These are phyloP conservation scores for Sula dactylatra DNA, from an alignment of 2,113 vertebrate genomes.

Conservation along the genomic window DNA sequence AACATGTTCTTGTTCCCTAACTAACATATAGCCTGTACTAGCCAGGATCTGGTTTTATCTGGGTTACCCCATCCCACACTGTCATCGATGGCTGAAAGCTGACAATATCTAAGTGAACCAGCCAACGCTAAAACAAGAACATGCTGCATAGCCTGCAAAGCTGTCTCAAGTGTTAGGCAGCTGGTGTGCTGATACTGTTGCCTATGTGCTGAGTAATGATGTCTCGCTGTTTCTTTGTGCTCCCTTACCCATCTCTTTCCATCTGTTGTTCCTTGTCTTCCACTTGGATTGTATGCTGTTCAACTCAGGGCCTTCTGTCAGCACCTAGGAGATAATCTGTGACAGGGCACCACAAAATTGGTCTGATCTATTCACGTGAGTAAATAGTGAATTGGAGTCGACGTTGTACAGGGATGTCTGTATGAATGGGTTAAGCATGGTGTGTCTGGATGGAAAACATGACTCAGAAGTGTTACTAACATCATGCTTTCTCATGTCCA, in stretches of 20 bases:
- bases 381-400: not conserved
- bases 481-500: not conserved
- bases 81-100: not conserved
- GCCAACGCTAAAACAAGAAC: not conserved
- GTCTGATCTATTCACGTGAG: not conserved
- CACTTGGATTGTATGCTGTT: not conserved
- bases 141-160: not conserved
- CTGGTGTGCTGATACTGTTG: not conserved
- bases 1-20: not conserved
- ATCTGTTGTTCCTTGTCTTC: conserved; percentile 23
- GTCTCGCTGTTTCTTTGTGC: not conserved
- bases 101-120: not conserved
- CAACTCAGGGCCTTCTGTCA: not conserved
- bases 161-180: not conserved
- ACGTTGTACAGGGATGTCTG: fast-evolving
- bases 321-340: not conserved
- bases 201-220: conserved; percentile 35
- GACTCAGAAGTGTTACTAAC: conserved; percentile 11
- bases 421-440: not conserved
- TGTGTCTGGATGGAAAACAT: not conserved
- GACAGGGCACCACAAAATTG: not conserved
- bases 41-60: not conserved
- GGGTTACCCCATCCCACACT: not conserved
- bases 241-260: not conserved
- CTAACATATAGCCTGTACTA: not conserved